A percentile compares a stretch with the other conserved stretches of the same genome.
Conservation (phyloP, 2,113 vertebrate genomes). For the Carassius carassius region DNA sequence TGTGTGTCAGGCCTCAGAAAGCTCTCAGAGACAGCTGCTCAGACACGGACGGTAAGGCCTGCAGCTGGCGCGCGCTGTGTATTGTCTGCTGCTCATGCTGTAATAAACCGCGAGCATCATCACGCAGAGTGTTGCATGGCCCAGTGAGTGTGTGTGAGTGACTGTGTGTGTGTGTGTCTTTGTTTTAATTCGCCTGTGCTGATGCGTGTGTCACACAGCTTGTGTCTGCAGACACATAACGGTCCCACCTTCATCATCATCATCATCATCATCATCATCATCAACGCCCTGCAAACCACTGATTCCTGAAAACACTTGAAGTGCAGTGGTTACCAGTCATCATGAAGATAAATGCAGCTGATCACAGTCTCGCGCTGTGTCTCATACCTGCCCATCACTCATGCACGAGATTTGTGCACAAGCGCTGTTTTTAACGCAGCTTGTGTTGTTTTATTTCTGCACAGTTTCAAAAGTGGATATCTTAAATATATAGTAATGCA, state of each 20-base stretch:
- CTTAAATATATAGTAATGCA: not conserved
- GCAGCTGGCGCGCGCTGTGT: not conserved
- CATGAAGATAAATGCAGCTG: not conserved
- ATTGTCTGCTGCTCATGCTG: not conserved
- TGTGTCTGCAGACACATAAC: not conserved
- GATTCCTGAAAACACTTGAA: not conserved
- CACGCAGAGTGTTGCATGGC: constrained; percentile 30
- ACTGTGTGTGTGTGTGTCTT: not conserved
- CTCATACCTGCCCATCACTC: not conserved
- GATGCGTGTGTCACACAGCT: constrained; percentile 24
- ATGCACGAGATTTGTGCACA: not conserved
- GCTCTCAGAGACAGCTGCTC: constrained; percentile 32
- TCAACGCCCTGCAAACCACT: not conserved
- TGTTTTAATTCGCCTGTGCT: constrained; percentile 31
- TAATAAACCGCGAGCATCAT: constrained; percentile 26
- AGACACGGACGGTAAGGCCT: constrained; percentile 50
- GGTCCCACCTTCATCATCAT: not conserved
- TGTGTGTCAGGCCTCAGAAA: constrained; percentile 41
- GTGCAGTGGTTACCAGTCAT: not conserved
- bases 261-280: not conserved
- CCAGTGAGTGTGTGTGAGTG: not conserved
- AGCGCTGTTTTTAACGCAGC: not conserved
- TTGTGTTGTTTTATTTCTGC: not conserved
- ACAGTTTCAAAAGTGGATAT: not conserved
- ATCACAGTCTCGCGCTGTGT: not conserved